Evolutionary conservation across 2,797 vertebrate genomes (phyloP).

Genomic region (Monodelphis domestica): DNA sequence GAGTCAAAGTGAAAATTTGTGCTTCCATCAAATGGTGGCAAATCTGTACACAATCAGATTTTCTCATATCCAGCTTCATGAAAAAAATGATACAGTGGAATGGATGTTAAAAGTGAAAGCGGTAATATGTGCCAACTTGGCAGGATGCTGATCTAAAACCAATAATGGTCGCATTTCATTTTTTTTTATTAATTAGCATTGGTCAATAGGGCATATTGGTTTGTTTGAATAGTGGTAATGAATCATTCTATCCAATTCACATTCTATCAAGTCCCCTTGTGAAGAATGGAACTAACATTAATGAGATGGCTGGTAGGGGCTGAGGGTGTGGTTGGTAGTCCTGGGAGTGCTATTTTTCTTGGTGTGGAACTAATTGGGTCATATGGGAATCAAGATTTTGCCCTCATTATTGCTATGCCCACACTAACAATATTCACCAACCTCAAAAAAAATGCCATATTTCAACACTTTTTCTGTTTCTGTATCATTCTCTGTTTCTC

Average conservation of each 20-base stretch:
- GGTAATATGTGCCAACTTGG: background rate
- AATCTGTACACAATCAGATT: background rate
- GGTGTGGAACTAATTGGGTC: background rate
- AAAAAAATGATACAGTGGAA: background rate
- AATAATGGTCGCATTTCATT: background rate
- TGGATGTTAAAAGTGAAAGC: background rate
- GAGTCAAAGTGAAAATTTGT: background rate
- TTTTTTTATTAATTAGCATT: conserved; percentile 2
- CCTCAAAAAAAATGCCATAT: background rate
- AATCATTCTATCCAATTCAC: background rate
- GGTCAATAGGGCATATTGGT: background rate
- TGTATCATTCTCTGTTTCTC: background rate
- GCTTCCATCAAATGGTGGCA: background rate
- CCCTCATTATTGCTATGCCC: background rate
- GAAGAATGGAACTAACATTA: background rate
- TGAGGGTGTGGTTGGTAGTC: background rate
- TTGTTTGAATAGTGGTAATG: background rate
- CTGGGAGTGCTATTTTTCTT: background rate
- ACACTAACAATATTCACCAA: background rate
- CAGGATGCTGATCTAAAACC: background rate
- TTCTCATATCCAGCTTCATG: background rate
- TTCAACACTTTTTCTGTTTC: background rate
- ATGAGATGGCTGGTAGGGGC: background rate
- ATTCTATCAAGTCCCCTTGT: background rate
- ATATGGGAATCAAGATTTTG: background rate